Evolutionary conservation across 2,113 vertebrate species (phyloP).

Genomic region (Erpornis zantholeuca): DNA sequence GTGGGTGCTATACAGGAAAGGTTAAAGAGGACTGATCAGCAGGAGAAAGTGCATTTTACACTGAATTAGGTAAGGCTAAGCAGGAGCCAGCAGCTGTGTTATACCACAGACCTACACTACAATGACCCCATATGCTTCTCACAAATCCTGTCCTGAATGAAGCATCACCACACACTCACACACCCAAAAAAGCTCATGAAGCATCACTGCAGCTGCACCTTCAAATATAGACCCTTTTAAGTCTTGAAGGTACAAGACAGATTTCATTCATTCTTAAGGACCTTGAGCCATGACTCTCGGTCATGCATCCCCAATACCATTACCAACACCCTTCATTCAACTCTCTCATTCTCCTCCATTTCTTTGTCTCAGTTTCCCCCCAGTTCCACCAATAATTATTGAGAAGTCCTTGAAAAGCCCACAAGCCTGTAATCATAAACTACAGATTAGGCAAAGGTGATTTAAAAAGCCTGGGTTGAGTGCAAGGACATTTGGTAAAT

Average conservation of each 20-base stretch:
- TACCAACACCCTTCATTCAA: neutral
- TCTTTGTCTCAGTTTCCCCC: neutral
- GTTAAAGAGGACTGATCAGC: slow-evolving; percentile 12
- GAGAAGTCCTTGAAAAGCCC: neutral
- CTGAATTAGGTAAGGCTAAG: neutral
- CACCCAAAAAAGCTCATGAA: neutral
- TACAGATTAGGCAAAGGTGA: neutral
- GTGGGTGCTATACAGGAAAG: neutral
- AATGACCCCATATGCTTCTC: neutral
- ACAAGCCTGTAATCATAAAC: neutral
- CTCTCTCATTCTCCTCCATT: neutral
- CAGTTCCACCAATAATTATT: neutral
- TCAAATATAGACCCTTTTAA: neutral
- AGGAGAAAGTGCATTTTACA: slow-evolving; percentile 9
- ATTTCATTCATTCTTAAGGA: neutral
- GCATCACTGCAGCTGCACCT: neutral
- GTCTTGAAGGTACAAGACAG: neutral
- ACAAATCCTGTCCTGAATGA: neutral
- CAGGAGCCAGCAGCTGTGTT: neutral
- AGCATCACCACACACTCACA: neutral
- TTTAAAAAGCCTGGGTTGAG: neutral
- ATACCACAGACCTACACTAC: fast-evolving
- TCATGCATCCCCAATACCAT: neutral
- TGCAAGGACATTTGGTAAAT: neutral
- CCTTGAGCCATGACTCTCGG: neutral